A percentile compares a stretch with the other conserved stretches of the same genome.
These are phyloP conservation scores for Conus betulinus DNA, from an alignment of 1,140 invertebrate species.

Conservation along the genomic window DNA sequence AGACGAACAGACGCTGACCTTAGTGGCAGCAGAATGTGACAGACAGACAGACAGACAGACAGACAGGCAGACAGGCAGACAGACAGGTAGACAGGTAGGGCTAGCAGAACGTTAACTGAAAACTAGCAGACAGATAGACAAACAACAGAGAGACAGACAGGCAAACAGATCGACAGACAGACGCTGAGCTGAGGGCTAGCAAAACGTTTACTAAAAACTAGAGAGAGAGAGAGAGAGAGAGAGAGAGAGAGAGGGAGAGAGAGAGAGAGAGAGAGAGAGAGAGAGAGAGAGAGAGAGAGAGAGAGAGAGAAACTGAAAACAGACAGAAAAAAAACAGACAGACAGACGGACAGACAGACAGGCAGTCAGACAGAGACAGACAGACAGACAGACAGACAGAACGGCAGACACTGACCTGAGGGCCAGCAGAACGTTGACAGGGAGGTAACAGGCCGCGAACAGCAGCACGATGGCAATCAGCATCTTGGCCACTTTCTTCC, in stretches of 20 bases:
- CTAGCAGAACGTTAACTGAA: neutral
- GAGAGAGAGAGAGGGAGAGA: no score
- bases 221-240: no score
- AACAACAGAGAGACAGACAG: no score
- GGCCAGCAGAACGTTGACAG: slow-evolving; percentile 87
- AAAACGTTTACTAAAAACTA: no score
- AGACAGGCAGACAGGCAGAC: no score
- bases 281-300: no score
- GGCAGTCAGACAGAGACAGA: no score
- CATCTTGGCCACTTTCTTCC: slow-evolving; percentile 93
- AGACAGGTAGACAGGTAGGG: neutral
- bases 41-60: neutral
- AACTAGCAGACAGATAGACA: no score
- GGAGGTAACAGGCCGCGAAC: slow-evolving; percentile 91
- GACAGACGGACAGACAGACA: slow-evolving; percentile 6
- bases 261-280: no score
- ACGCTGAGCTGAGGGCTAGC: no score
- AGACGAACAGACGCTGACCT: neutral
- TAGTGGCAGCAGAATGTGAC: neutral
- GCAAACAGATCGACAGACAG: no score
- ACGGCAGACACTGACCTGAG: slow-evolving; percentile 80
- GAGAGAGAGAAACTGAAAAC: neutral
- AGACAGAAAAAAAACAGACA: neutral
- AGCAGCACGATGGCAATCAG: slow-evolving; percentile 91
- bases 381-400: slow-evolving; percentile 20